Evolutionary conservation across 2,113 vertebrate species (phyloP).

Genomic region (Lophochroa leadbeateri): DNA sequence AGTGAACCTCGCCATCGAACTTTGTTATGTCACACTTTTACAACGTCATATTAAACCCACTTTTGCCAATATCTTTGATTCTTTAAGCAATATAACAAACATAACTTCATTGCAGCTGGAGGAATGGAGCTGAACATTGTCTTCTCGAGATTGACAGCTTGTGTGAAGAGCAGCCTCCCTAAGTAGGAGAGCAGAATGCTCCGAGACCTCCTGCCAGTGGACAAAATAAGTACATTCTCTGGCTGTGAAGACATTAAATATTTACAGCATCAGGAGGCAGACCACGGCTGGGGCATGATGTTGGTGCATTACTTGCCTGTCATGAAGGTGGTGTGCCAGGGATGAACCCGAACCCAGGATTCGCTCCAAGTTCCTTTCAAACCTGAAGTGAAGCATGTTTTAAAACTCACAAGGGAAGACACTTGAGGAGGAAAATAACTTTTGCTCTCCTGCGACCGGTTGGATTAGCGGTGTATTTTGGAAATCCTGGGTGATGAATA

Average conservation of each 20-base stretch:
- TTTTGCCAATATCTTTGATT: not conserved
- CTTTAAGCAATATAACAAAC: rapidly evolving
- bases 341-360: not conserved
- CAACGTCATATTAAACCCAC: not conserved
- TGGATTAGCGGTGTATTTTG: not conserved
- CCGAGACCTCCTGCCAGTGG: not conserved
- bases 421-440: not conserved
- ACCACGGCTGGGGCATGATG: rapidly evolving
- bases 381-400: not conserved
- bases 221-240: not conserved
- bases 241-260: not conserved
- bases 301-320: rapidly evolving
- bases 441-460: not conserved
- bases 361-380: not conserved
- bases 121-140: rapidly evolving
- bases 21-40: not conserved
- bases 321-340: not conserved
- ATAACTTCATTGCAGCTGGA: not conserved
- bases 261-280: not conserved
- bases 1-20: not conserved
- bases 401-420: not conserved
- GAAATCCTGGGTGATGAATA: not conserved
- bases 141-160: not conserved
- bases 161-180: not conserved
- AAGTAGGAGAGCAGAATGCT: not conserved